phyloP scores from a whole-genome alignment of 1,140 invertebrate species.

The Saxidomus purpurata region DNA sequence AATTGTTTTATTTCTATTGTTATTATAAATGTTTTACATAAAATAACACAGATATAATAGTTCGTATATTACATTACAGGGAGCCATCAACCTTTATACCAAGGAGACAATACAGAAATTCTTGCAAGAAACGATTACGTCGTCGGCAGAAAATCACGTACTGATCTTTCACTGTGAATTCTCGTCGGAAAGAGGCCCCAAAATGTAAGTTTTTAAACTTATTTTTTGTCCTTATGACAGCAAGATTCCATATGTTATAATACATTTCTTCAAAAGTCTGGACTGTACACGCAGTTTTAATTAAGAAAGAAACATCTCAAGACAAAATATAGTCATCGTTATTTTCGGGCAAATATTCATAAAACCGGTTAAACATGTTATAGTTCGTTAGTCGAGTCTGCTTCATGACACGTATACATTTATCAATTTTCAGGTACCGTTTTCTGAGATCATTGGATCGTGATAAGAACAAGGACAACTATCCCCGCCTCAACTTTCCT shows the following conservation, averaged over 20 bases:
- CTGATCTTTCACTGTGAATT: conserved; percentile 99
- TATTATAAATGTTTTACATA: too few relatives aligned
- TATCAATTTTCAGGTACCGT: neutral
- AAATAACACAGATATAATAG: too few relatives aligned
- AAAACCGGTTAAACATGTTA: neutral
- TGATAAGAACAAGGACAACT: neutral
- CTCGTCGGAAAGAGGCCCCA: conserved; percentile 97
- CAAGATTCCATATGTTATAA: too few relatives aligned
- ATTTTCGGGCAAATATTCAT: neutral
- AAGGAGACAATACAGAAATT: conserved; percentile 12
- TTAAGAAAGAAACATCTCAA: too few relatives aligned
- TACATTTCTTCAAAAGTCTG: too few relatives aligned
- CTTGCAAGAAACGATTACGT: neutral
- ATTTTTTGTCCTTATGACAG: too few relatives aligned
- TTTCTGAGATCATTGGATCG: neutral
- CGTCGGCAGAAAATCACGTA: conserved; percentile 88
- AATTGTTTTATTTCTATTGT: too few relatives aligned
- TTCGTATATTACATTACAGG: too few relatives aligned
- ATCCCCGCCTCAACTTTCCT: conserved; percentile 89
- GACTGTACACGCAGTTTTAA: too few relatives aligned
- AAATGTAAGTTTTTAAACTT: conserved; percentile 88
- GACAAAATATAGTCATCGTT: neutral
- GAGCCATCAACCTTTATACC: conserved; percentile 64
- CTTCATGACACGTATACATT: neutral
- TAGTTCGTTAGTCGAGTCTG: too few relatives aligned